Conservation (phyloP, 2,113 vertebrate species). For the Abramis brama region DNA sequence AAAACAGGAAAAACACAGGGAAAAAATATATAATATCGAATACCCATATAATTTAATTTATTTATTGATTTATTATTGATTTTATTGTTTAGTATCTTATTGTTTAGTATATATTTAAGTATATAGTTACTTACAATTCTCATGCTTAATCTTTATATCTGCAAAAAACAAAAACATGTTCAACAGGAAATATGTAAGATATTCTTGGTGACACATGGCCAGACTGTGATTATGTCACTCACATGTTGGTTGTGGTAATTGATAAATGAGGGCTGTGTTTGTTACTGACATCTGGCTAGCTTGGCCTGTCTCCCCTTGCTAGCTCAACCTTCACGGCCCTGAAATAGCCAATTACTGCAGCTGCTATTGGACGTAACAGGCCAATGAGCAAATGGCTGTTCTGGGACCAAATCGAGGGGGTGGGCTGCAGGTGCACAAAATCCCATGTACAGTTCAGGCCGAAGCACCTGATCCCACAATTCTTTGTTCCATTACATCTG, state of each 20-base stretch:
- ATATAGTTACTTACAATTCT: background rate
- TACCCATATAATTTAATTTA: no score
- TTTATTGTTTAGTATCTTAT: background rate
- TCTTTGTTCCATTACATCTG: constrained; percentile 7
- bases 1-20: no score
- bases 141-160: constrained; percentile 40
- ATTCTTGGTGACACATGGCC: background rate
- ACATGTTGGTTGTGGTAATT: constrained; percentile 36
- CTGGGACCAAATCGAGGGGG: constrained; percentile 76
- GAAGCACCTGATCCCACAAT: constrained; percentile 43
- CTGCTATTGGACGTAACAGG: constrained; percentile 91
- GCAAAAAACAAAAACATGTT: no score
- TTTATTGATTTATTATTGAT: no score
- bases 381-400: constrained; percentile 94
- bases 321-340: constrained; percentile 94
- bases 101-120: background rate
- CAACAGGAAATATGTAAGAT: background rate
- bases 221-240: constrained; percentile 16
- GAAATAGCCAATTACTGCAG: constrained; percentile 98
- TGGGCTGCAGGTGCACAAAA: constrained; percentile 65
- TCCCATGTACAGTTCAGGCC: constrained; percentile 11
- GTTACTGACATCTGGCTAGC: constrained; percentile 17
- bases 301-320: constrained; percentile 31
- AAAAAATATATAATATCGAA: no score
- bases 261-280: constrained; percentile 52